Percentiles rank a stretch among this genome's conserved stretches.
Evolutionary conservation across 2,113 vertebrate species (phyloP).

Genomic region (Leucoraja erinaceus): DNA sequence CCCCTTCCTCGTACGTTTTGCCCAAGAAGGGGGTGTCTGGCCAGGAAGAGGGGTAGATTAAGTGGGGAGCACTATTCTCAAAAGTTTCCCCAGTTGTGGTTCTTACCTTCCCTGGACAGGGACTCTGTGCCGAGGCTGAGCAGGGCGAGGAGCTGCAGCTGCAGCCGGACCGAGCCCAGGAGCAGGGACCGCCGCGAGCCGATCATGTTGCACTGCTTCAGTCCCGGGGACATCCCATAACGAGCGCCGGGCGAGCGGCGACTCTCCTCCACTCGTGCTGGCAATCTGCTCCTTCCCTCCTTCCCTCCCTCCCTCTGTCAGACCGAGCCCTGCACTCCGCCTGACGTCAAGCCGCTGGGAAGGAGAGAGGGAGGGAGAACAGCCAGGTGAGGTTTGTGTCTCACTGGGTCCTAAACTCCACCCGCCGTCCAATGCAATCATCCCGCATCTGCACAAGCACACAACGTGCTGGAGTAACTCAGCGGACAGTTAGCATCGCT

Average conservation of each 20-base stretch:
- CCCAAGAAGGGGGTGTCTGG: not conserved
- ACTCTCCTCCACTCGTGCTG: not conserved
- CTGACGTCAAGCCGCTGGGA: conserved; percentile 31
- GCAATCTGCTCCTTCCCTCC: not conserved
- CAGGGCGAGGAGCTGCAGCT: not conserved
- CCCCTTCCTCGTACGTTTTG: not conserved
- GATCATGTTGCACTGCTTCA: not conserved
- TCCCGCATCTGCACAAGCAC: no score
- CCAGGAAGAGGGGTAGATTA: not conserved
- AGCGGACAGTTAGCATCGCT: no score
- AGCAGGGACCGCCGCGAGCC: not conserved
- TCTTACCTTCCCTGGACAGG: conserved; percentile 35
- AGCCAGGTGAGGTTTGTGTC: conserved; percentile 12
- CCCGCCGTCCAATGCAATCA: no score
- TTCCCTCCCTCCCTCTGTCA: not conserved
- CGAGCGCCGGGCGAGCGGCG: not conserved
- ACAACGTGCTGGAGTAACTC: no score
- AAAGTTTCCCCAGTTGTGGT: not conserved
- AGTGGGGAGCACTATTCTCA: not conserved
- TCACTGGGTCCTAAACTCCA: conserved; percentile 35
- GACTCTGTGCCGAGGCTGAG: not conserved
- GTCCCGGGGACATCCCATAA: not conserved
- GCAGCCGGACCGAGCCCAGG: not conserved
- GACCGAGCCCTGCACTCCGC: not conserved
- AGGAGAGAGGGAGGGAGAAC: conserved; percentile 2